Percentiles rank a stretch among this genome's conserved stretches.
Evolutionary conservation across 2,888 invertebrate genomes (phyloP).

Genomic region (Tipula confusa): DNA sequence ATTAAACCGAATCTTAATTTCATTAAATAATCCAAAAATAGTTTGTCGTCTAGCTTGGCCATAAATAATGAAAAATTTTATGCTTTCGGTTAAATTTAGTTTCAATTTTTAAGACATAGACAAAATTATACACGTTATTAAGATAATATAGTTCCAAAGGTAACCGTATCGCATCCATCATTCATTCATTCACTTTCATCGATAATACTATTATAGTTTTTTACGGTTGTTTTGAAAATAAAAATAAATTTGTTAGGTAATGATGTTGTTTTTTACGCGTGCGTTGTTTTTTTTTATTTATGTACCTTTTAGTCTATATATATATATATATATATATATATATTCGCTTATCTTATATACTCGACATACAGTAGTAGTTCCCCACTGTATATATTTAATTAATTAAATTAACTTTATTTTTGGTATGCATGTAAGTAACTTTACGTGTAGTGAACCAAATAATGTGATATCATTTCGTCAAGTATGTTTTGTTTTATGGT

Average conservation of each 20-base stretch:
- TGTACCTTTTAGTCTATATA: background rate
- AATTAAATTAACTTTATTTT: background rate
- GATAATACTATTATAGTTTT: background rate
- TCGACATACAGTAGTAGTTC: background rate
- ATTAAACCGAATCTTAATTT: background rate
- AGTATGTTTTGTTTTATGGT: background rate
- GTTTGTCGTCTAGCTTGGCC: background rate
- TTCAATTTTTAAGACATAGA: background rate
- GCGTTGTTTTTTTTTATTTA: background rate
- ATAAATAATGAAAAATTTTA: background rate
- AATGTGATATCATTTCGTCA: background rate
- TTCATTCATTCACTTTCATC: background rate
- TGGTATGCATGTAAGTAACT: background rate
- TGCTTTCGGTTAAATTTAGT: background rate
- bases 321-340: background rate
- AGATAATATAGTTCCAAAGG: background rate
- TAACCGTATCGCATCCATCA: background rate
- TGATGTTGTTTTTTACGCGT: background rate
- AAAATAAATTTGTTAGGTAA: background rate
- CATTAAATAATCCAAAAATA: background rate
- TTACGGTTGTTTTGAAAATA: background rate
- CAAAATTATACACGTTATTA: background rate
- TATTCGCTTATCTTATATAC: background rate
- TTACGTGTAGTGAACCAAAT: background rate
- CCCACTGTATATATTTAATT: background rate